Evolutionary conservation across 2,888 invertebrate genomes (phyloP), one percentile per base, ranked within the genome.

Genomic region (Noctua janthe): DNA sequence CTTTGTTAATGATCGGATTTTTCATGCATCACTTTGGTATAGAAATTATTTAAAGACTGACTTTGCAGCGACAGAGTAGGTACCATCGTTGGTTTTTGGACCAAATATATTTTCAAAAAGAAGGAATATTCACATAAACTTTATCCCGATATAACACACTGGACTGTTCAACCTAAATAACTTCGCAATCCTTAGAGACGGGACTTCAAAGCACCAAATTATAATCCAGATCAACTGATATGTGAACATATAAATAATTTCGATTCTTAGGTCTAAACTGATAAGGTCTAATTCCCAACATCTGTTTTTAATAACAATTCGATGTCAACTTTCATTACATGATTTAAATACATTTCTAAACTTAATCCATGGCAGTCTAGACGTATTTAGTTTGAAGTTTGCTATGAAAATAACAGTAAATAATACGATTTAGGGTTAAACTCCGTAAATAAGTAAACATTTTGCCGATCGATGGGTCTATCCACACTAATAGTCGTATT

Each of bases 291-390:
- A 59, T 20, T 66, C 64, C 39, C 15, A 66, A 76, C 70, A 78
- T 71, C 76, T 84, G 77, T 72, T 82, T 62, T 70, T 80, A 74
- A 64, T 71, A 77, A 82, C 70, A 75, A 78, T 75, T 80, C 69
- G 62, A 84, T 82, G 23, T 47, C 7, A 87, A 90, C 79, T 88
- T 88, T 88, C 66, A 72, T 84, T 87, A 87, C 74, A 83, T 83
- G 83, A 90, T 90, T 91, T 86, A 83, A 78, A 78, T 72, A 78
- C 43, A 83, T 82, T 76, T 83, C 82, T 82, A 78, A 78, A 81
- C 56, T 77, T 81, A 86, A 87, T 84, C 84, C 80, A 43, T 69
- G 62, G 69, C 8, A 70, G 82, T 85, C 84, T 84, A 88, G 83
- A 85, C 86, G 56, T 59, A 69, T 84, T 84, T 71, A n/a, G 23